Base-by-base conservation (phyloP, 2,888 invertebrate genomes). In the Allacma fusca region DNA sequence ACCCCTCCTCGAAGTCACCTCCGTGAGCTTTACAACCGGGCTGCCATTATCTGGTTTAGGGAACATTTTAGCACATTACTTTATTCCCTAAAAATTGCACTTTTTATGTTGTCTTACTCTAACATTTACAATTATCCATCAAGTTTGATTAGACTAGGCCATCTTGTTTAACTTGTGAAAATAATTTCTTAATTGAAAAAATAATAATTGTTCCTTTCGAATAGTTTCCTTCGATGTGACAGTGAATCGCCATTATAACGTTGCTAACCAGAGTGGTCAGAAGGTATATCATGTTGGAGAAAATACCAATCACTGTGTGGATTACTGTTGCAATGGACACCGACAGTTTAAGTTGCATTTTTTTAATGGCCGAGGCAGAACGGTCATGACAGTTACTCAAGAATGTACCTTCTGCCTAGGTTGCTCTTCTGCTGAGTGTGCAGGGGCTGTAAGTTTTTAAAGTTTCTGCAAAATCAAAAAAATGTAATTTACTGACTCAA, bases 241-340 rank as follows among this genome's bases (percentile, higher is more conserved):
- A 5, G 26, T 65, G 7, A 65, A 65, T 26, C 65, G 65, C 5
- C 4, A 65, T 24, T 65, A 23, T 24, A 65, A 65, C 28, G 26
- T 65, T 13, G 7, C 19, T 5, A 65, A 65, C 26, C 65, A 65
- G 26, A 9, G 23, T 13, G 28, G 65, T 5, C 65, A 65, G 28
- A 65, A 65, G 65, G 24, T 65, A 12, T 65, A 65, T 21, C 65
- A 65, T 65, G 24, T 9, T 4, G 65, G 65, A 19, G 65, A 65
- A 19, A 7, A 23, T 16, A 65, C 65, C 5, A 65, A 65, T 65
- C 65, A 65, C 24, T 65, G 65, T 19, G 9, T 65, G 4, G 65
- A 65, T 9, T 65, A 65, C 28, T 23, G 24, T 19, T 65, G 65
- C 28, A 65, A 65, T 26, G 65, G 65, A 23, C 65, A 65, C 24